These are phyloP conservation scores for Sphyrna mokarran DNA, from an alignment of 2,113 vertebrate species.

Conservation along the genomic window DNA sequence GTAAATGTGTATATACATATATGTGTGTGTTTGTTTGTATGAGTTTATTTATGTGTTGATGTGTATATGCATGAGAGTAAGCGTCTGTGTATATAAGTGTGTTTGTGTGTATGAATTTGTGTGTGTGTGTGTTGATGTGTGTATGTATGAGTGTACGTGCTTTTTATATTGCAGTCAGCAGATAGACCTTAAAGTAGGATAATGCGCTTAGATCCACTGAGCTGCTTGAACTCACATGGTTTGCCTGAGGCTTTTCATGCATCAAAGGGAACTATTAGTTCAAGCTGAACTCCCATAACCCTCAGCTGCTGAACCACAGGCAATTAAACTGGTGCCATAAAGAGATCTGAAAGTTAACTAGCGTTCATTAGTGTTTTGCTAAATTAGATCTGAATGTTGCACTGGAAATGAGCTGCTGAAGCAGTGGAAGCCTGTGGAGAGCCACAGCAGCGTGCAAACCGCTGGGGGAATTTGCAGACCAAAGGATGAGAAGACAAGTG, in stretches of 20 bases:
- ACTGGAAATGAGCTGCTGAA: not conserved
- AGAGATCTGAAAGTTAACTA: slow-evolving; percentile 27
- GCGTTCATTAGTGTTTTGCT: not conserved
- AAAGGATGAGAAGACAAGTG: not conserved
- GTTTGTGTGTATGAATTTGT: too few relatives aligned
- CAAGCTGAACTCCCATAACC: slow-evolving; percentile 27
- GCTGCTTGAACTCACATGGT: slow-evolving; percentile 22
- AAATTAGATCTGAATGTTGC: slow-evolving; percentile 12
- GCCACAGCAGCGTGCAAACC: not conserved
- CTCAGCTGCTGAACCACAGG: slow-evolving; percentile 26
- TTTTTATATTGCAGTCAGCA: not conserved
- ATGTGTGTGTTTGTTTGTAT: too few relatives aligned
- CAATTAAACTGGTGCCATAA: slow-evolving; percentile 31
- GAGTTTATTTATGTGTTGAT: too few relatives aligned
- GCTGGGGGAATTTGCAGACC: not conserved
- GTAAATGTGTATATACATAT: too few relatives aligned
- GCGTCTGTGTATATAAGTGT: too few relatives aligned
- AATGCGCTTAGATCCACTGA: not conserved
- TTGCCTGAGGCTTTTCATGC: not conserved
- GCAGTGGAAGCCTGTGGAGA: not conserved
- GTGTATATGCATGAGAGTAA: too few relatives aligned
- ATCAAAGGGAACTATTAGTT: slow-evolving; percentile 33
- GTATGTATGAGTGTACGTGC: not conserved
- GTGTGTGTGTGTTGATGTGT: too few relatives aligned
- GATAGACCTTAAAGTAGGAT: not conserved